Conservation (phyloP, 2,113 vertebrate genomes). For the Physeter macrocephalus region DNA sequence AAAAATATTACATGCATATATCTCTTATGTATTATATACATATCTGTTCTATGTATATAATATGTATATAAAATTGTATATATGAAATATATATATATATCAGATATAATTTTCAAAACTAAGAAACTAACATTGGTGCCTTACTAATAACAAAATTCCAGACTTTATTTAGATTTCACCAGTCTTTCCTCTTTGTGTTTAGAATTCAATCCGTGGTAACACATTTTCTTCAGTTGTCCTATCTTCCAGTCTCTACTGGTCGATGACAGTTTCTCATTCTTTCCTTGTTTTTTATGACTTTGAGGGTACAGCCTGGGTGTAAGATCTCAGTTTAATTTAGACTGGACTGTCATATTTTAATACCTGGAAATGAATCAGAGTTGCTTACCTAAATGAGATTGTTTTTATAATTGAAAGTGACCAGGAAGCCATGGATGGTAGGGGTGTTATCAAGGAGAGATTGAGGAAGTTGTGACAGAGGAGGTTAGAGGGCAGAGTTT, state of each 20-base stretch:
- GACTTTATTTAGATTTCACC: background rate
- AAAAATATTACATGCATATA: background rate
- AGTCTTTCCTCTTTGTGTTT: background rate
- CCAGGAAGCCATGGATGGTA: background rate
- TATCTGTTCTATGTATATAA: too few relatives aligned
- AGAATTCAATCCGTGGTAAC: background rate
- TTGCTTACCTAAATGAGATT: background rate
- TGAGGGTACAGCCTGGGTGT: background rate
- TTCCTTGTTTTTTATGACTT: background rate
- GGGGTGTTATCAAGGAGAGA: background rate
- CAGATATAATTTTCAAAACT: background rate
- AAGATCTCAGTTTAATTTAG: background rate
- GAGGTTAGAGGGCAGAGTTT: background rate
- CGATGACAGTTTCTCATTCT: background rate
- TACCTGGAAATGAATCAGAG: background rate
- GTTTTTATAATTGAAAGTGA: slow-evolving; percentile 18
- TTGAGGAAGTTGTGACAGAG: background rate
- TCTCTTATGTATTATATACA: background rate
- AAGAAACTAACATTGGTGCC: background rate
- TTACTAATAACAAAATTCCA: background rate
- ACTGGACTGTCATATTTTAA: background rate
- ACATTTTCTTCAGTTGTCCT: background rate
- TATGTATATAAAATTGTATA: background rate
- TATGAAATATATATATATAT: background rate
- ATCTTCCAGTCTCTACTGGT: background rate